Conservation (phyloP, 2,113 vertebrate species). For the Boulengeromyrus knoepffleri region DNA sequence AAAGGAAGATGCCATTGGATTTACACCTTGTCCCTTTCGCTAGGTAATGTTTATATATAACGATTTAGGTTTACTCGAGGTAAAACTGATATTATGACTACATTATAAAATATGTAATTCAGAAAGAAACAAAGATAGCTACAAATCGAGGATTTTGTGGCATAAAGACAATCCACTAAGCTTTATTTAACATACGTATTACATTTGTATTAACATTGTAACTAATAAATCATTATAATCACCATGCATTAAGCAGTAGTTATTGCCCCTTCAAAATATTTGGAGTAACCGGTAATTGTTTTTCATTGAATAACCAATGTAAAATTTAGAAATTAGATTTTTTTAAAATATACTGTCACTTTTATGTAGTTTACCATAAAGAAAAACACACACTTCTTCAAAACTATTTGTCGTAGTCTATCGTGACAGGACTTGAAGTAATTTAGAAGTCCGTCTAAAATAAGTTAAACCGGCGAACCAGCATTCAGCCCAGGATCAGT, state of each 20-base stretch:
- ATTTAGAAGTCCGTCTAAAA: background rate
- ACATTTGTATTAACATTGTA: background rate
- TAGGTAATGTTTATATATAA: background rate
- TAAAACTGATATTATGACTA: background rate
- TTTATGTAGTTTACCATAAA: background rate
- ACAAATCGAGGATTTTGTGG: background rate
- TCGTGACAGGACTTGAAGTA: background rate
- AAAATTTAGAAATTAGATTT: background rate
- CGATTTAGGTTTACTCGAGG: background rate
- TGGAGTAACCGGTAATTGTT: background rate
- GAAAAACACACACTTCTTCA: background rate
- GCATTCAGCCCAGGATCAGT: background rate
- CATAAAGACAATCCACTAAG: background rate
- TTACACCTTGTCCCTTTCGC: background rate
- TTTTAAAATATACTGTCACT: background rate
- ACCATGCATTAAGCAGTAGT: background rate
- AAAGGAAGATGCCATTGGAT: background rate
- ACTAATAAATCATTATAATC: background rate
- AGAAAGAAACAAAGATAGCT: background rate
- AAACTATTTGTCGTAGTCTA: background rate
- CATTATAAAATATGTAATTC: background rate
- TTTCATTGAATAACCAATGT: background rate
- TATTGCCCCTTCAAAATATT: background rate
- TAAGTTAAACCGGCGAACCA: background rate
- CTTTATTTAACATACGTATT: background rate